Conservation (phyloP, 2,888 invertebrate species). For the Eumerus sabulonum region DNA sequence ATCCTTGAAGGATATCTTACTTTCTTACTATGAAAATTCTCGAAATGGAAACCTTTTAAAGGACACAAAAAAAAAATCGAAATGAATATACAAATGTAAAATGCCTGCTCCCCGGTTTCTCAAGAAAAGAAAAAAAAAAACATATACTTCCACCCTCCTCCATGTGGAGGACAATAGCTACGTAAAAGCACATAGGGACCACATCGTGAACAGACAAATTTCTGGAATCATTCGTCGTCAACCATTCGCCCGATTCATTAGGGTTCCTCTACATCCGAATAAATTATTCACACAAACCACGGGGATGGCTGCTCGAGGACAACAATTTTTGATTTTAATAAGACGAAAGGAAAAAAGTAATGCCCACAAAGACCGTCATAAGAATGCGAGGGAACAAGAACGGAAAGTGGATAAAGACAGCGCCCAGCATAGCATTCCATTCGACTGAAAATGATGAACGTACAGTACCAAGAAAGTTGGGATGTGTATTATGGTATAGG, state of each 20-base stretch:
- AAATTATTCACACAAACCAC: constrained; percentile 52
- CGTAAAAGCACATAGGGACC: not conserved
- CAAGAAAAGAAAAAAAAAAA: too few relatives aligned
- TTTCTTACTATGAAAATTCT: too few relatives aligned
- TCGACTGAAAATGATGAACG: constrained; percentile 29
- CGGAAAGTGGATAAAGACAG: constrained; percentile 16
- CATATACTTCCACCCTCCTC: too few relatives aligned
- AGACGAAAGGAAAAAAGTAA: not conserved
- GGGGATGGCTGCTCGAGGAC: not conserved
- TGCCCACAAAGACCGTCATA: too few relatives aligned
- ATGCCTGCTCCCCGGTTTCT: too few relatives aligned
- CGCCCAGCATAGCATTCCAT: not conserved
- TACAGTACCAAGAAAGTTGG: not conserved
- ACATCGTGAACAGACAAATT: constrained; percentile 33
- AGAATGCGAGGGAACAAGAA: constrained; percentile 25
- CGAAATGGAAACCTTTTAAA: too few relatives aligned
- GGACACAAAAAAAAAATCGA: too few relatives aligned
- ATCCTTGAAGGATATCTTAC: too few relatives aligned
- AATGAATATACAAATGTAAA: too few relatives aligned
- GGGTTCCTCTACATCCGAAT: constrained; percentile 46
- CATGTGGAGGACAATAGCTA: too few relatives aligned
- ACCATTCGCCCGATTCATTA: constrained; percentile 48
- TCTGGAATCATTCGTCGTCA: constrained; percentile 20
- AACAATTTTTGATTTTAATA: constrained; percentile 53
- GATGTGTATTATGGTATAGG: too few relatives aligned